Base-by-base conservation (phyloP, 2,113 vertebrate species). In the Cyanistes caeruleus region DNA sequence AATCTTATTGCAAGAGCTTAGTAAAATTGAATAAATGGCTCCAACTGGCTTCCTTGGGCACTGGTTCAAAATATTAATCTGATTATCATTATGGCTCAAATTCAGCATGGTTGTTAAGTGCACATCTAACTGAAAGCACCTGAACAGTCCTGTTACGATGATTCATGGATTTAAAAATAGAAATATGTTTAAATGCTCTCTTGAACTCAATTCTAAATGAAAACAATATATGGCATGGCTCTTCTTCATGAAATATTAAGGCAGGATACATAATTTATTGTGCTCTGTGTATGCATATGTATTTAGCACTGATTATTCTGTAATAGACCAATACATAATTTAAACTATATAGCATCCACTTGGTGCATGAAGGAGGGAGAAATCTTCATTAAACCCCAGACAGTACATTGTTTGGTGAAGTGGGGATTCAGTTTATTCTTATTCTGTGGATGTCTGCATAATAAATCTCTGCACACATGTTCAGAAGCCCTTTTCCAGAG, bases 111-210 rank as follows among this genome's bases (percentile, higher is more conserved):
- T 74, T 80, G 33, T 92, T 86, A 86, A 89, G 69, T 70, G 48
- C 31, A n/a, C n/a, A 60, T 69, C 83, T 87, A 63, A 78, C 51
- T 39, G 63, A 77, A 89, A 81, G 83, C 30, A 77, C 48, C 73
- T 80, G 86, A 60, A 74, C n/a, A 44, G 35, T 48, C 35, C 35
- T 48, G 28, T 84, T 92, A 62, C 18, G 56, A 77, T 89, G 83
- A 95, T 84, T 89, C 6, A 11, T 70, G 48, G 51, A 63, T 84
- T 95, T 86, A 63, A 93, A 95, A 95, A 86, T 56, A 95, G 88
- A 77, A 93, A 12, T 74, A 33, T 8, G 14, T 74, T 86, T 89
- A 89, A 95, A 92, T 52, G 55, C 43, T 86, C 10, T 70, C 85
- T 69, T 77, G 70, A 96, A 63, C 43, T 28, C 4, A 1, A 8